These are phyloP conservation scores for Mormyrus iriodes DNA, from an alignment of 2,113 vertebrate species.

Conservation along the genomic window DNA sequence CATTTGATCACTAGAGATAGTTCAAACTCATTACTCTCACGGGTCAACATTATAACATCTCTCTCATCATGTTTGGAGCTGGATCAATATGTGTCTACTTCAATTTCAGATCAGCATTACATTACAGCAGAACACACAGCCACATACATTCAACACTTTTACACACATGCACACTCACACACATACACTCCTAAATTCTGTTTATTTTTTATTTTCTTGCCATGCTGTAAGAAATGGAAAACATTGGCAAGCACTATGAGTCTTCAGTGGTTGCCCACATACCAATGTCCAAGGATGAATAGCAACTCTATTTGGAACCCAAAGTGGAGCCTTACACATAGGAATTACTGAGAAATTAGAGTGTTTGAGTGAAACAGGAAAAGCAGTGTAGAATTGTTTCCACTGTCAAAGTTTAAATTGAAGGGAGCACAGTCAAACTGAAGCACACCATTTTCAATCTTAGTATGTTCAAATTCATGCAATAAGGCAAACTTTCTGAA, in stretches of 20 bases:
- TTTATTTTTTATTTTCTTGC: not conserved
- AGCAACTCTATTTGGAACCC: not conserved
- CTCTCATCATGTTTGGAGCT: slow-evolving; percentile 1
- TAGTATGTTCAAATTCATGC: not conserved
- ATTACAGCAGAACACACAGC: not conserved
- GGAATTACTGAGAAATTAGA: not conserved
- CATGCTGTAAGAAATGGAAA: not conserved
- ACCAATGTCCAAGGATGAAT: not conserved
- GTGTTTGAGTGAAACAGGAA: not conserved
- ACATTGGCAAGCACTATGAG: not conserved
- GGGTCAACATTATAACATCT: slow-evolving; percentile 8
- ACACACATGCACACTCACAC: not conserved
- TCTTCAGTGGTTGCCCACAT: not conserved
- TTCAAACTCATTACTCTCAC: slow-evolving; percentile 23
- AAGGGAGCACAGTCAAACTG: not conserved
- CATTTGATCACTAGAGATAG: slow-evolving; percentile 2
- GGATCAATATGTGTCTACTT: slow-evolving; percentile 12
- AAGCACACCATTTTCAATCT: not conserved
- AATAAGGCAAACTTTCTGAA: not conserved
- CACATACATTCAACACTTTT: not conserved
- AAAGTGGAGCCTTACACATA: not conserved
- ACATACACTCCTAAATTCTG: not conserved
- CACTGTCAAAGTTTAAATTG: not conserved
- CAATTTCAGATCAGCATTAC: not conserved
- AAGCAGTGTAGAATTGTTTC: not conserved